Evolutionary conservation across 37 sponge, comb jelly and placozoan genomes (phyloP), one percentile per base, ranked within the genome.

Genomic region (Amphimedon queenslandica): DNA sequence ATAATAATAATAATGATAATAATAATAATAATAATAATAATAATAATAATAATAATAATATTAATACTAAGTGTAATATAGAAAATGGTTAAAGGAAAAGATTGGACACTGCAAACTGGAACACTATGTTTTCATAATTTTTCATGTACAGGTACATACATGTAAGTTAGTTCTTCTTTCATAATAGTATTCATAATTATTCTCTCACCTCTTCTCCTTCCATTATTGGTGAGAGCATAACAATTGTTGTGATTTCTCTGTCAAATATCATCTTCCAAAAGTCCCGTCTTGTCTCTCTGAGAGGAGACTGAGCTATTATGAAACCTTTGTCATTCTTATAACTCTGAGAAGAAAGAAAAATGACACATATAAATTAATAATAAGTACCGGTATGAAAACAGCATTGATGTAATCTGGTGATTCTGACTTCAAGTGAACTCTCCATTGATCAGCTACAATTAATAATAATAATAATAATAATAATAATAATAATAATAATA

Each of bases 221-320:
- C 4, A 20, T 38, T 25, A 5, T 39, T 70, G 18, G 39, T 41
- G 70, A 40, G 28, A 70, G 25, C 70, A 70, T 70, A 23, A 70
- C 53, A 42, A 70, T 42, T 25, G 47, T 38, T 4, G 27, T 23
- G 8, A 39, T n/a, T 23, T 40, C 70, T 42, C 53, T 40, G 47
- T 70, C 70, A 42, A 41, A 40, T 25, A 70, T 42, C 70, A 70
- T 70, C 70, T 70, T 70, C 47, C 42, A 70, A 38, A 70, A 70
- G 70, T 70, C 70, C 18, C 70, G 31, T 39, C 70, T 21, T 2
- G 70, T 70, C 25, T 70, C 47, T 29, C 24, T 30, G 2, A 70
- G 53, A 4, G 70, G 70, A n/a, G 30, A 42, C 53, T 70, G 70
- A 25, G 70, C 4, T 16, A 70, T 40, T 39, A 70, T 70, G 70